These are phyloP conservation scores for Coelogynopora nodosa DNA, from an alignment of 2,888 invertebrate species.

Conservation along the genomic window DNA sequence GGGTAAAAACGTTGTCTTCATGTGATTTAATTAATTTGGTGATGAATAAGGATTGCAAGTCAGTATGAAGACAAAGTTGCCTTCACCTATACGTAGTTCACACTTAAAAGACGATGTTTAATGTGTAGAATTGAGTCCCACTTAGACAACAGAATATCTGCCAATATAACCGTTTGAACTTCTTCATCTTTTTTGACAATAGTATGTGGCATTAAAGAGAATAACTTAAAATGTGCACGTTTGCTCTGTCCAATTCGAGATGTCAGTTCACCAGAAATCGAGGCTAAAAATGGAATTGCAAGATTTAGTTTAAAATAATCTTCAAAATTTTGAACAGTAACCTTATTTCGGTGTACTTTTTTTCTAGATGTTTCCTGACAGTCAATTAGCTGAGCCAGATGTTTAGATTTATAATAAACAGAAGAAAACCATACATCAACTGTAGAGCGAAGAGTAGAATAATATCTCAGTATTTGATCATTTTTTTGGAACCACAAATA, in stretches of 20 bases:
- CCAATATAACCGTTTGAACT: too few species aligned
- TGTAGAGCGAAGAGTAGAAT: conserved; percentile 1
- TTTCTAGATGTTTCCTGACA: conserved; percentile 5
- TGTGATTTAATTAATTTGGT: not conserved
- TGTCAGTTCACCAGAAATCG: conserved; percentile 11
- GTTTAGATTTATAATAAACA: conserved; percentile 5
- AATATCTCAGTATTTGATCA: conserved; percentile 12
- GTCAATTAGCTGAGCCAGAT: conserved; percentile 19
- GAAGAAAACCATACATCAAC: conserved; percentile 20
- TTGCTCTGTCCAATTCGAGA: conserved; percentile 20
- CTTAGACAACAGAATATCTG: not conserved
- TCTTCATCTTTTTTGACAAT: not conserved
- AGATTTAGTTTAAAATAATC: conserved; percentile 2
- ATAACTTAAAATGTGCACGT: not conserved
- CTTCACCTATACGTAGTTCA: not conserved
- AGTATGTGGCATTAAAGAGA: not conserved
- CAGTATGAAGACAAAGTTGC: not conserved
- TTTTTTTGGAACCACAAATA: conserved; percentile 16
- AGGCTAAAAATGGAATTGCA: not conserved
- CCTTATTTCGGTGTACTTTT: not conserved
- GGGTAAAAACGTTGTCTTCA: not conserved
- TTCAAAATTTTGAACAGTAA: conserved; percentile 1
- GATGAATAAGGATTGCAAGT: not conserved
- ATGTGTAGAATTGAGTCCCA: not conserved
- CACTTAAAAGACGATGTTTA: not conserved